Conservation (phyloP, 2,797 vertebrate genomes). For the Helostoma temminkii region DNA sequence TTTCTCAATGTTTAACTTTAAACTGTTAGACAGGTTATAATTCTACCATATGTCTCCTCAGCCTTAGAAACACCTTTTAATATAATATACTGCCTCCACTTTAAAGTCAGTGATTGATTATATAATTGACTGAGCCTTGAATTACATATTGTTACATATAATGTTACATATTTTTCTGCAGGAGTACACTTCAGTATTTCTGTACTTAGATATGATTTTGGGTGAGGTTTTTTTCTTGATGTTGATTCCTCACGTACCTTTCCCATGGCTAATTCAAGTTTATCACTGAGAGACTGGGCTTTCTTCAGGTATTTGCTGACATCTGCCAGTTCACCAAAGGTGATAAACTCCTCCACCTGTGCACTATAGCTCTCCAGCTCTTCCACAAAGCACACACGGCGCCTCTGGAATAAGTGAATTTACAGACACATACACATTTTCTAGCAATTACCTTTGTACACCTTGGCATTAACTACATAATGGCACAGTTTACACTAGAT, state of each 20-base stretch:
- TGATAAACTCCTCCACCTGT: conserved; percentile 86
- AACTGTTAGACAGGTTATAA: too few species aligned
- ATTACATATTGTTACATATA: not conserved
- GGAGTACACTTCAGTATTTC: not conserved
- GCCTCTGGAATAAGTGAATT: conserved; percentile 74
- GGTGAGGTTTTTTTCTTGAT: too few species aligned
- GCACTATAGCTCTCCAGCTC: conserved; percentile 86
- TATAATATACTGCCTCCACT: too few species aligned
- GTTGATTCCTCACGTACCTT: conserved; percentile 81
- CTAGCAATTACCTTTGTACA: not conserved
- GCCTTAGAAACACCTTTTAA: too few species aligned
- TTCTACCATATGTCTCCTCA: too few species aligned
- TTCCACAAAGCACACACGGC: conserved; percentile 85
- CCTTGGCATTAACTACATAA: not conserved
- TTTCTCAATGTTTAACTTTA: too few species aligned
- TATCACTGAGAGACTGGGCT: conserved; percentile 84
- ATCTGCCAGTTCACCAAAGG: conserved; percentile 84
- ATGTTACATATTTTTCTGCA: not conserved
- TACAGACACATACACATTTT: conserved; percentile 14
- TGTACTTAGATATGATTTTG: too few species aligned
- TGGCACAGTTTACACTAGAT: not conserved
- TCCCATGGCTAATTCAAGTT: conserved; percentile 86
- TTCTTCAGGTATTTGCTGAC: conserved; percentile 88
- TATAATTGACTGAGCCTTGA: not conserved
- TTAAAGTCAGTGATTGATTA: not conserved